Base-by-base conservation (phyloP, 2,113 vertebrate species). In the Casuarius casuarius region DNA sequence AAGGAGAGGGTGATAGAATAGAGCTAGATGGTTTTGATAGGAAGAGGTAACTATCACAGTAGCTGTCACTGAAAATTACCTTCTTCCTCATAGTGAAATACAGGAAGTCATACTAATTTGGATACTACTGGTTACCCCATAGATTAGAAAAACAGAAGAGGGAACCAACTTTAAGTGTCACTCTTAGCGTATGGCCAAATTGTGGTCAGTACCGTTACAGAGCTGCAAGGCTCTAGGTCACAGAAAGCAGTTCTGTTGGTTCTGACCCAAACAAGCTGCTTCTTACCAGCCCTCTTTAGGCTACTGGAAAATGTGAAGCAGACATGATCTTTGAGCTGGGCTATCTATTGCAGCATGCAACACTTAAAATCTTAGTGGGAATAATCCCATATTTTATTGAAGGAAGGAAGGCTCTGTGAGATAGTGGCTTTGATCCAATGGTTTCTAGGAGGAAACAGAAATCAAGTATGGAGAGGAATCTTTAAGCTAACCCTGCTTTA, bases 191-290 rank as follows among this genome's bases (percentile, higher is more conserved):
- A 15, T 4, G 4, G 59, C 38, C 2, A 3, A 26, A 18, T 7
- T 78, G 16, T 38, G 58, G 22, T 52, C 40, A 70, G 58, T 7
- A 0, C 8, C 46, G 15, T 0, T 0, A 10, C 0, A 0, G 38
- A 22, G 11, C 58, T 84, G 20, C 4, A 3, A 11, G 42, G 28
- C n/a, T 31, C 5, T 10, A 44, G 25, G 51, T 48, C 11, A 1
- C 2, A 23, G n/a, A 25, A 4, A 2, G 5, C 0, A 3, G 33
- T 82, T 82, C 38, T 82, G 18, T 16, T 44, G 7, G 25, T 73
- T 94, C 73, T 84, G 48, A 52, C 48, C n/a, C 48, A 67, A 26
- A 26, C 21, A 17, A 0, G 1, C 20, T 61, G 42, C 63, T 74
- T 21, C 62, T 77, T 77, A 42, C 38, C 68, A 56, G 51, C 19